phyloP scores from a whole-genome alignment of 1,140 invertebrate species.

The Gryllus bimaculatus region DNA sequence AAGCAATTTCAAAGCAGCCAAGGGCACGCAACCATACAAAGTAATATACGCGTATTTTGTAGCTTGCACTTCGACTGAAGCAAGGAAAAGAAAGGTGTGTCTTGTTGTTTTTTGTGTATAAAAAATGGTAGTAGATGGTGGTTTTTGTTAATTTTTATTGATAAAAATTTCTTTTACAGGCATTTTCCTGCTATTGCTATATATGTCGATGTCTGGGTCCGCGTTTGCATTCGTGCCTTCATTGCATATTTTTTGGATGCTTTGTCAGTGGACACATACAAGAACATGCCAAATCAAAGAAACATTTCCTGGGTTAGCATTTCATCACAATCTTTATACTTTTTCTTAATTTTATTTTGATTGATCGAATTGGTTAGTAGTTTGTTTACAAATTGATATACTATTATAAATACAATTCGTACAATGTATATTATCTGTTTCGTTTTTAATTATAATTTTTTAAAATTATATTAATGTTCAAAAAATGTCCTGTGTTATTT shows the following conservation, averaged over 20 bases:
- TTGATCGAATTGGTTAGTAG: neutral
- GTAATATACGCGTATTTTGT: constrained; percentile 68
- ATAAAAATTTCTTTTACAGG: constrained; percentile 39
- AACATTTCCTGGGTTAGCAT: constrained; percentile 61
- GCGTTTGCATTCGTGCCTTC: constrained; percentile 77
- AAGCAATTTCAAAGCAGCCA: constrained; percentile 63
- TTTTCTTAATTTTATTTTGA: constrained; percentile 12
- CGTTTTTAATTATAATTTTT: neutral
- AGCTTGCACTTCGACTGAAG: constrained; percentile 56
- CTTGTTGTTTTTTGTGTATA: no score
- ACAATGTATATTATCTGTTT: neutral
- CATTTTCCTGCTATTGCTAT: constrained; percentile 64
- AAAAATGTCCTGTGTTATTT: constrained; percentile 12
- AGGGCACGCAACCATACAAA: constrained; percentile 62
- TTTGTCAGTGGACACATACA: constrained; percentile 70
- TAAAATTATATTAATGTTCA: constrained; percentile 4
- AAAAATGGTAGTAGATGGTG: no score
- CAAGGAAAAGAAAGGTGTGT: constrained; percentile 36
- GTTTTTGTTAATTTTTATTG: neutral
- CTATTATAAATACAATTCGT: neutral
- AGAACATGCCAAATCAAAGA: constrained; percentile 68
- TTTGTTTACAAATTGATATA: neutral
- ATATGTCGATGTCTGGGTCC: constrained; percentile 63
- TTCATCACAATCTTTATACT: neutral
- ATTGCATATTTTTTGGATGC: constrained; percentile 88